Base-by-base conservation (phyloP, 2,113 vertebrate genomes). In the Platanista minor region DNA sequence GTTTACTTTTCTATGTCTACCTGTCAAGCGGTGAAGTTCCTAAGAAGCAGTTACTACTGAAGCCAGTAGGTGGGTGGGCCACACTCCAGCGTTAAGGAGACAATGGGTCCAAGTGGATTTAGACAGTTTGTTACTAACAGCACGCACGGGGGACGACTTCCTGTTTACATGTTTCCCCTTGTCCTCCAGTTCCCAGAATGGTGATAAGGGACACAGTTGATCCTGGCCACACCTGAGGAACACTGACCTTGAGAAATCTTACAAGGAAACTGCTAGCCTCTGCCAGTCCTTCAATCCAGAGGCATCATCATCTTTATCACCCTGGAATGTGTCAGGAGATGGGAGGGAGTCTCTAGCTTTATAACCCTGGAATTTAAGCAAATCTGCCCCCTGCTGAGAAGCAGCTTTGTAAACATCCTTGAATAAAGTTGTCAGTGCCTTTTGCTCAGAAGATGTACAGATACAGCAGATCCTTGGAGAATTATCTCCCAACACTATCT, bases 21-120 rank as follows among this genome's bases (percentile, higher is more conserved):
- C 33, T 86, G 15, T 75, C 5, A 31, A 88, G 29, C 2, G 25
- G 15, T 36, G 3, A 8, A 3, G 9, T 67, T 64, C 20, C 6
- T 25, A 21, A 85, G 71, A 29, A 75, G 9, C 9, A 64, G 87
- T 57, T 9, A 64, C 71, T 59, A 3, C 6, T n/a, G 43, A 41
- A 67, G 33, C 39, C 23, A 8, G 0, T 21, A 4, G 29, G 33
- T 13, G 2, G 39, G 14, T 0, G 39, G 23, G 67, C 25, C 14
- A 9, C 9, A n/a, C 15, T 4, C 6, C 9, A 12, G 6, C 0
- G 1, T 23, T 8, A 3, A 29, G 61, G 17, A 41, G 31, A 59
- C 1, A 21, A 2, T 25, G 36, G 18, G 1, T 41, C 25, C 57
- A 52, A 23, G 3, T 33, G 21, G 59, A 71, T 36, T 33, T 36